phyloP scores from a whole-genome alignment of 2,888 invertebrate species.

The Sisyra nigra region DNA sequence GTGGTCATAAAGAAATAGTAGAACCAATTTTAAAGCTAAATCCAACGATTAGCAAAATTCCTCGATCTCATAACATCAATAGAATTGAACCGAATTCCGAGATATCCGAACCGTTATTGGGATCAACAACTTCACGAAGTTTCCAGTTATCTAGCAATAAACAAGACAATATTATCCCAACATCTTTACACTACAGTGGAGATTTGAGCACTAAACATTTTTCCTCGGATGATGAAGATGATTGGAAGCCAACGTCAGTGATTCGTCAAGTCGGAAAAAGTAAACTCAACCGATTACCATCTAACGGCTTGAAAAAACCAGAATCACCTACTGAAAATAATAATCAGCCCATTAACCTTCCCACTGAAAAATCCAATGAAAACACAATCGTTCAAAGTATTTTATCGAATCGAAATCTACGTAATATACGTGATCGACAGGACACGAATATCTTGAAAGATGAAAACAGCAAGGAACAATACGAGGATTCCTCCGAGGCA shows the following conservation, averaged over 20 bases:
- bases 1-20: conserved; percentile 39
- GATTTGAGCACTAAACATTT: conserved; percentile 15
- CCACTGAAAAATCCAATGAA: not conserved
- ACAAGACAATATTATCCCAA: no score
- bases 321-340: not conserved
- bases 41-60: conserved; percentile 33
- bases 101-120: conserved; percentile 48
- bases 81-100: conserved; percentile 26
- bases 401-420: no score
- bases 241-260: conserved; percentile 7
- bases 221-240: conserved; percentile 21
- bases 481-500: conserved; percentile 9
- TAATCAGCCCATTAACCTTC: not conserved
- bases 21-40: conserved; percentile 56
- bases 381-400: not conserved
- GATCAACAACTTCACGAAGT: conserved; percentile 29
- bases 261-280: not conserved
- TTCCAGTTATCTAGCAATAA: conserved; percentile 11
- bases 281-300: not conserved
- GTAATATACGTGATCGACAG: not conserved
- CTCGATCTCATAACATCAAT: conserved; percentile 29
- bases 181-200: no score
- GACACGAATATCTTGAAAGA: not conserved
- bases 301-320: not conserved
- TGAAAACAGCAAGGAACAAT: not conserved